These are phyloP conservation scores for human DNA, from an alignment of 2,113 vertebrate genomes.

Conservation along the genomic window GRCh38 chr6:126086501-126087000, in stretches of 20 bases:
- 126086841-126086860: neutral
- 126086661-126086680: neutral
- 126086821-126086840: neutral
- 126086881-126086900: neutral
- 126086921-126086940: neutral
- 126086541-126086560: neutral
- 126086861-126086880: neutral
- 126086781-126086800: neutral
- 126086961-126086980: neutral
- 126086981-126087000: neutral
- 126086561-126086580: neutral
- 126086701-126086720: neutral
- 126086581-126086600: neutral
- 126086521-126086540: neutral
- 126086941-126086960: neutral
- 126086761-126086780: neutral
- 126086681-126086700: neutral
- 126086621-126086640: neutral
- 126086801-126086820: neutral
- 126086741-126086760: neutral
- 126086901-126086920: neutral
- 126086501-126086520: neutral
- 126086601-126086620: neutral
- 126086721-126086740: neutral
- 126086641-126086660: fast-evolving